A percentile compares a stretch with the other conserved stretches of the same genome.
Conservation (phyloP, 2,797 vertebrate species). For the Salarias fasciatus region DNA sequence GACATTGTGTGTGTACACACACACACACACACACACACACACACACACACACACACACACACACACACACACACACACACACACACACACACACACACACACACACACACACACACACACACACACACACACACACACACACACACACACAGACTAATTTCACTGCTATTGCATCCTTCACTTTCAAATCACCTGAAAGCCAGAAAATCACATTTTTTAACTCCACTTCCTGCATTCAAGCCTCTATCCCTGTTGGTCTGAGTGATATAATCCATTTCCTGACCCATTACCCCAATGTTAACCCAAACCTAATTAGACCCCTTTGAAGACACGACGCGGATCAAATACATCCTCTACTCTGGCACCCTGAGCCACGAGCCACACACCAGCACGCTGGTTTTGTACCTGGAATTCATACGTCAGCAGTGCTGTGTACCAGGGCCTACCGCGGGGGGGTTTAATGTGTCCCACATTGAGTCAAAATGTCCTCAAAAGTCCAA, state of each 20-base stretch:
- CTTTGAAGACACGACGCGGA: not conserved
- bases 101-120: not conserved
- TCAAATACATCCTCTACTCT: no score
- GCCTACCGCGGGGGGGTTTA: constrained; percentile 1
- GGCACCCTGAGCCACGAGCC: not conserved
- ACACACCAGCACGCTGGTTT: not conserved
- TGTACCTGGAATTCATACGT: constrained; percentile 9
- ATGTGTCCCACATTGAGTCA: constrained; percentile 3
- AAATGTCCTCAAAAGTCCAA: constrained; percentile 4
- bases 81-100: constrained; percentile 2
- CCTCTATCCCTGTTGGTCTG: no score
- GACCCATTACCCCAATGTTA: no score
- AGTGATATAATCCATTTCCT: no score
- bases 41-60: constrained; percentile 8
- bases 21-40: not conserved
- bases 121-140: not conserved
- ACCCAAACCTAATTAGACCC: no score
- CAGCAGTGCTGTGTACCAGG: constrained; percentile 21
- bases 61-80: no score
- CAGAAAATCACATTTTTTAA: constrained; percentile 10
- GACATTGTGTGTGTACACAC: constrained; percentile 7
- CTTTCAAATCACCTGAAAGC: not conserved
- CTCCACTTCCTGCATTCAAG: not conserved
- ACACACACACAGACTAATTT: constrained; percentile 1
- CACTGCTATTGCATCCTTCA: not conserved